Conservation (phyloP, 2,888 invertebrate species). For the Diachrysia chrysitis region DNA sequence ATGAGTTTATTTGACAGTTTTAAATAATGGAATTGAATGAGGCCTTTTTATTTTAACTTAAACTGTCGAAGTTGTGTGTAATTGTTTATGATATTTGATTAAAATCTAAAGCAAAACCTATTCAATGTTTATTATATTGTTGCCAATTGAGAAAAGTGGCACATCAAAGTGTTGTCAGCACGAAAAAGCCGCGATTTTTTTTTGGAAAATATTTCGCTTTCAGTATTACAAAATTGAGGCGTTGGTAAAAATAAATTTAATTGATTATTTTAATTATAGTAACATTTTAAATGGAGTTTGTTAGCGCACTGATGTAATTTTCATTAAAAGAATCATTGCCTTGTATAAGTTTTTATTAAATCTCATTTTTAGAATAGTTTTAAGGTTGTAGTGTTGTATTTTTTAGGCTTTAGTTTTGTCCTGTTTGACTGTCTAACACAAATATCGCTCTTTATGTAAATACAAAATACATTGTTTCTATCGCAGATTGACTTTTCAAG, state of each 20-base stretch:
- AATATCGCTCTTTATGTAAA: slow-evolving; percentile 24
- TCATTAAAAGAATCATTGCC: slow-evolving; percentile 10
- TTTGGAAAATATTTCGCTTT: slow-evolving; percentile 59
- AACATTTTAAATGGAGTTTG: slow-evolving; percentile 26
- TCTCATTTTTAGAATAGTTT: slow-evolving; percentile 65
- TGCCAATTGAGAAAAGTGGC: slow-evolving; percentile 7
- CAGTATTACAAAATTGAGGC: slow-evolving; percentile 83
- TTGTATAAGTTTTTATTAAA: slow-evolving; percentile 49
- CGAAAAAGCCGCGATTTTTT: slow-evolving; percentile 45
- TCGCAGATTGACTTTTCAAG: neutral
- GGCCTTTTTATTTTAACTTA: neutral
- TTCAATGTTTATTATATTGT: neutral
- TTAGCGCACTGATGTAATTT: slow-evolving; percentile 40
- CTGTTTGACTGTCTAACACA: slow-evolving; percentile 51
- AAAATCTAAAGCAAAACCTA: neutral
- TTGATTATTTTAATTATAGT: slow-evolving; percentile 29
- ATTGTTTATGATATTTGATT: neutral
- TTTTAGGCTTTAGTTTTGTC: slow-evolving; percentile 55
- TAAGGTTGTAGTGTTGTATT: slow-evolving; percentile 60
- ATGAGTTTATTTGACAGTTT: neutral
- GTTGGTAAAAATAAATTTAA: slow-evolving; percentile 51
- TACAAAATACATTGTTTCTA: neutral
- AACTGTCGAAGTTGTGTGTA: neutral
- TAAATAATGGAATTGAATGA: neutral
- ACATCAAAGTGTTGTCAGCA: slow-evolving; percentile 29